A percentile compares a stretch with the other conserved stretches of the same genome.
phyloP scores from a whole-genome alignment of 2,113 vertebrate genomes.

The Callopanchax toddi region DNA sequence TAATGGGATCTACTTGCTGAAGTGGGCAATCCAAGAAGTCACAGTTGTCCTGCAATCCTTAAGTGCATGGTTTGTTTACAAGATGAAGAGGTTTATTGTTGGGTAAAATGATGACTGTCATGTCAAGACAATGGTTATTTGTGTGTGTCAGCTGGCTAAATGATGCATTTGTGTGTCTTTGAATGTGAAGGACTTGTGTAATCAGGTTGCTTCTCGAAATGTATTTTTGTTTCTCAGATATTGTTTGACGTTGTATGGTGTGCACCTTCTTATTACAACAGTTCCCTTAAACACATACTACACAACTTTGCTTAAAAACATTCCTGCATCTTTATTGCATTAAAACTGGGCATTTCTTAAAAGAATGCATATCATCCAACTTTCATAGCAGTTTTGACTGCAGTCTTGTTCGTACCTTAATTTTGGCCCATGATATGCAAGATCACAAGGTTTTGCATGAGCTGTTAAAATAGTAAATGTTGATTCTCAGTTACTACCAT shows the following conservation, averaged over 20 bases:
- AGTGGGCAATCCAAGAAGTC: constrained; percentile 16
- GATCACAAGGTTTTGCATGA: no score
- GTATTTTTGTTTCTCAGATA: not conserved
- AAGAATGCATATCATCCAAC: no score
- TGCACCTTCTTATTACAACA: not conserved
- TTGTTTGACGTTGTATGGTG: not conserved
- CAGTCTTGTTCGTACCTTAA: no score
- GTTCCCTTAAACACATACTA: no score
- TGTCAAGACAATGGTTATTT: constrained; percentile 49
- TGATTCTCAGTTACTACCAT: no score
- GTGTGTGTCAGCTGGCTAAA: constrained; percentile 11
- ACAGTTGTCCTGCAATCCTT: constrained; percentile 33
- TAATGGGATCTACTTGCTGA: constrained; percentile 9
- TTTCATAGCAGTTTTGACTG: no score
- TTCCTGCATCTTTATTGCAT: no score
- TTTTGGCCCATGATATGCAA: no score
- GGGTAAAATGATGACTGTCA: constrained; percentile 39
- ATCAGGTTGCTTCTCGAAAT: not conserved
- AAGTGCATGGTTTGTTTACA: constrained; percentile 39
- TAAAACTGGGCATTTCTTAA: no score
- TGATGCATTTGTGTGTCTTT: not conserved
- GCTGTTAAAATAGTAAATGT: no score
- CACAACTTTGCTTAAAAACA: no score
- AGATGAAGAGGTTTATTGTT: constrained; percentile 59
- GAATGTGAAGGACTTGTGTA: constrained; percentile 2